Evolutionary conservation across 2,888 invertebrate species (phyloP).

Genomic region (Drosophila lacicola): DNA sequence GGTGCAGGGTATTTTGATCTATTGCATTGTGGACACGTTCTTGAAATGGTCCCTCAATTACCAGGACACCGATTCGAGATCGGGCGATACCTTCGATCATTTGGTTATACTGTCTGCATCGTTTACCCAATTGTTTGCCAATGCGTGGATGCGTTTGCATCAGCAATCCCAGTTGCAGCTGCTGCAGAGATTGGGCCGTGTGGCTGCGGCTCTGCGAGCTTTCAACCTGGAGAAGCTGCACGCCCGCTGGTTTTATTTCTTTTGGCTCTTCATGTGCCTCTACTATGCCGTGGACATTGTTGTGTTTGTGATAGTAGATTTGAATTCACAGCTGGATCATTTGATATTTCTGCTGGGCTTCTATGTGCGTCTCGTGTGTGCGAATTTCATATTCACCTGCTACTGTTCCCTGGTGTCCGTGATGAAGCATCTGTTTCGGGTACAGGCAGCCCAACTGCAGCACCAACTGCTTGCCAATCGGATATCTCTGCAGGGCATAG

Average conservation of each 20-base stretch:
- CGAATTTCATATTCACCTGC: constrained; percentile 49
- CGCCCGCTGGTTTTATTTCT: constrained; percentile 29
- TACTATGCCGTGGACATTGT: constrained; percentile 17
- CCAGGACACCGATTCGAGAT: constrained; percentile 17
- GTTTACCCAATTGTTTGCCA: constrained; percentile 40
- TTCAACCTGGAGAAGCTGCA: background rate
- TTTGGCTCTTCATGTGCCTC: constrained; percentile 29
- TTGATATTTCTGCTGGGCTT: constrained; percentile 25
- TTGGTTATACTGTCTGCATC: constrained; percentile 41
- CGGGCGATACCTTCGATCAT: constrained; percentile 37
- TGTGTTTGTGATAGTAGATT: background rate
- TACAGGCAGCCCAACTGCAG: constrained; percentile 20
- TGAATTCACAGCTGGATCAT: background rate
- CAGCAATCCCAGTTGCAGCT: constrained; percentile 40
- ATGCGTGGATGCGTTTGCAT: constrained; percentile 50
- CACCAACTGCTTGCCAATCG: background rate
- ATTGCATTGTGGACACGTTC: constrained; percentile 20
- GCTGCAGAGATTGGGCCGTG: constrained; percentile 20
- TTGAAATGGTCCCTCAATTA: constrained; percentile 26
- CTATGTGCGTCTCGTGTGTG: constrained; percentile 30
- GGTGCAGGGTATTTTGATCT: constrained; percentile 18
- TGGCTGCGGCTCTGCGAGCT: constrained; percentile 6
- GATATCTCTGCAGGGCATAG: constrained; percentile 6
- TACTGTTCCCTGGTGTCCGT: constrained; percentile 44
- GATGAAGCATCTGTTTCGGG: constrained; percentile 28